These are phyloP conservation scores for Leptinotarsa tumamoca DNA, from an alignment of 2,888 invertebrate species.

Conservation along the genomic window DNA sequence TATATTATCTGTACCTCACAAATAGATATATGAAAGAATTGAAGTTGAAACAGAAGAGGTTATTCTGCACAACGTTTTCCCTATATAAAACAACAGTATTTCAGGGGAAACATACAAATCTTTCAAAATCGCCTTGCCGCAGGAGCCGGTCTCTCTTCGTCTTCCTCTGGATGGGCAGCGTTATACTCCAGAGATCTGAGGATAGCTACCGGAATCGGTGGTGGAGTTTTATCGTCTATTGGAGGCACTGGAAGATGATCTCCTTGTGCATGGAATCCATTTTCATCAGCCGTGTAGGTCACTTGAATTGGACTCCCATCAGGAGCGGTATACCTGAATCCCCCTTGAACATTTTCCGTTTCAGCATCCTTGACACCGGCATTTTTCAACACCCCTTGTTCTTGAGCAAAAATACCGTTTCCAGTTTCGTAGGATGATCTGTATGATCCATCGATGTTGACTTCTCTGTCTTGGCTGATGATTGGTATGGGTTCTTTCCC, in stretches of 20 bases:
- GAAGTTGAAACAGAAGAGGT: too few species aligned
- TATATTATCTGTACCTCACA: too few species aligned
- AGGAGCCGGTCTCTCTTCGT: slow-evolving; percentile 20
- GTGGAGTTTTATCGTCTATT: slow-evolving; percentile 79
- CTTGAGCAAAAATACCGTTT: slow-evolving; percentile 72
- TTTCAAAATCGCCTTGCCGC: slow-evolving; percentile 22
- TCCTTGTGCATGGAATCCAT: slow-evolving; percentile 70
- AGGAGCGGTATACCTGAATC: slow-evolving; percentile 71
- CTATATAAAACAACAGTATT: background rate
- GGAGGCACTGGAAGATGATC: slow-evolving; percentile 68
- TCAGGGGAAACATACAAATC: background rate
- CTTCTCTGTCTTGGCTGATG: slow-evolving; percentile 75
- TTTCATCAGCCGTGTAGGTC: slow-evolving; percentile 72
- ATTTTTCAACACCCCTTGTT: slow-evolving; percentile 72
- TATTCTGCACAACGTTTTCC: background rate
- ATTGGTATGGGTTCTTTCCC: slow-evolving; percentile 75
- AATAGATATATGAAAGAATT: too few species aligned
- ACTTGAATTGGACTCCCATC: slow-evolving; percentile 71
- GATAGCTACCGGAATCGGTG: slow-evolving; percentile 77
- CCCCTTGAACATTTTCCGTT: slow-evolving; percentile 68
- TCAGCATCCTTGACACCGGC: slow-evolving; percentile 68
- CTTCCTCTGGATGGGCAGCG: slow-evolving; percentile 41
- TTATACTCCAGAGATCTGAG: slow-evolving; percentile 73
- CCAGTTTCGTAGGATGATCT: slow-evolving; percentile 74
- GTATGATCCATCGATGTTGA: slow-evolving; percentile 78